Evolutionary conservation across 2,113 vertebrate genomes (phyloP).

Genomic region (Pheucticus melanocephalus): DNA sequence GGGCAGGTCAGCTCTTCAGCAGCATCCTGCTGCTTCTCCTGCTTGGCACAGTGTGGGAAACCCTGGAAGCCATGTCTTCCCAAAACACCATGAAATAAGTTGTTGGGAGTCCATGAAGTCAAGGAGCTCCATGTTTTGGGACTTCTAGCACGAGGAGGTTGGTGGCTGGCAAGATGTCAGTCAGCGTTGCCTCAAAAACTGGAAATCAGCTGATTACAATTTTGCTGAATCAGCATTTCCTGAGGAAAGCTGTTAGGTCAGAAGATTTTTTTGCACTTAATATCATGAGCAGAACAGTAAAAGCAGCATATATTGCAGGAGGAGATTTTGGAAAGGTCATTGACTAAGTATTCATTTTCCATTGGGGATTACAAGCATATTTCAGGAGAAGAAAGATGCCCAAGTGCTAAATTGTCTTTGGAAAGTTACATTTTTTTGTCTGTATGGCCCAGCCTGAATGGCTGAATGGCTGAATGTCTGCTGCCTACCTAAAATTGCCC

Average conservation of each 20-base stretch:
- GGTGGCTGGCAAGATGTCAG: not conserved
- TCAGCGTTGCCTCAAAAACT: not conserved
- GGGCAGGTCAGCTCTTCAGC: not conserved
- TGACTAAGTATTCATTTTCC: not conserved
- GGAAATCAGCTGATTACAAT: not conserved
- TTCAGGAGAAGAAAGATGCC: not conserved
- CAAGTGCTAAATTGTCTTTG: not conserved
- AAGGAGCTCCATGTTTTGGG: not conserved
- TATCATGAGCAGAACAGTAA: not conserved
- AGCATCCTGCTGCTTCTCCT: not conserved
- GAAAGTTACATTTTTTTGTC: not conserved
- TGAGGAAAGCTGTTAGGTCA: not conserved
- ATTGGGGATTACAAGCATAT: not conserved
- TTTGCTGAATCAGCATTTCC: not conserved
- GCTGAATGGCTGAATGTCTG: not conserved
- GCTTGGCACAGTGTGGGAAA: not conserved
- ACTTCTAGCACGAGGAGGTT: fast-evolving
- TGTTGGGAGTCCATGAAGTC: not conserved
- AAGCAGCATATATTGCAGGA: not conserved
- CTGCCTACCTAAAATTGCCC: not conserved
- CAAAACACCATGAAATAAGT: not conserved
- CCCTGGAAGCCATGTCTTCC: not conserved
- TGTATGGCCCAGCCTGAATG: not conserved
- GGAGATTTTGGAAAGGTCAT: not conserved
- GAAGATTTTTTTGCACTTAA: not conserved